Percentiles rank a stretch among this genome's conserved stretches.
These are phyloP conservation scores for Limnodromus scolopaceus DNA, from an alignment of 2,797 vertebrate species.

Conservation along the genomic window DNA sequence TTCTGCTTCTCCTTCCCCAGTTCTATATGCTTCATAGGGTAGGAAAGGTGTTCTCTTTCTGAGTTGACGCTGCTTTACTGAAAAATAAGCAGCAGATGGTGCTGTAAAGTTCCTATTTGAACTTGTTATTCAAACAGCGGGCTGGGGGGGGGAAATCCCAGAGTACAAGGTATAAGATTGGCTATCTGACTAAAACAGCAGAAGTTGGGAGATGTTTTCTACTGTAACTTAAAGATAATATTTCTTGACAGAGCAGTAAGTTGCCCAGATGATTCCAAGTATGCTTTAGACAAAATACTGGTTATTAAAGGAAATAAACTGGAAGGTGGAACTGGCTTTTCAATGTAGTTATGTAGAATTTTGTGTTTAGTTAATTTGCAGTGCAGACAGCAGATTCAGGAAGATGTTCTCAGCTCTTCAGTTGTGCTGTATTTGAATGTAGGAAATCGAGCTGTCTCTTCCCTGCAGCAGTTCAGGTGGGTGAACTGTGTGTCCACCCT, in stretches of 20 bases:
- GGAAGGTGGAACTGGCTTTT: not conserved
- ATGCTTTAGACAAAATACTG: not conserved
- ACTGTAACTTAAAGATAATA: not conserved
- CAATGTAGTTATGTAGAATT: not conserved
- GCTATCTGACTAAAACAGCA: not conserved
- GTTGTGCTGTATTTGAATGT: not conserved
- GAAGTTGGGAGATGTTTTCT: not conserved
- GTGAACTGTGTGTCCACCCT: not conserved
- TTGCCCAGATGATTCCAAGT: not conserved
- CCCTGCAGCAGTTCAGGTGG: not conserved
- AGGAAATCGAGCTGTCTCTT: not conserved
- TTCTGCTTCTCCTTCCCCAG: not conserved
- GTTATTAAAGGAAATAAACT: not conserved
- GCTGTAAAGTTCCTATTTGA: not conserved
- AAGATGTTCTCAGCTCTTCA: not conserved
- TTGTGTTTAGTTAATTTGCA: not conserved
- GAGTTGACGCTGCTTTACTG: not conserved
- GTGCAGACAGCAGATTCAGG: not conserved
- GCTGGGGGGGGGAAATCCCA: fast-evolving
- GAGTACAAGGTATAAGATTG: not conserved
- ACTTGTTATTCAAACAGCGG: not conserved
- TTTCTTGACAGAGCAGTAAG: not conserved
- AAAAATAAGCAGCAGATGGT: conserved; percentile 28
- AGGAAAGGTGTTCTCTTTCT: not conserved
- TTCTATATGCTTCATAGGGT: not conserved